phyloP scores from a whole-genome alignment of 1,140 invertebrate genomes.

The Sinonovacula constricta region DNA sequence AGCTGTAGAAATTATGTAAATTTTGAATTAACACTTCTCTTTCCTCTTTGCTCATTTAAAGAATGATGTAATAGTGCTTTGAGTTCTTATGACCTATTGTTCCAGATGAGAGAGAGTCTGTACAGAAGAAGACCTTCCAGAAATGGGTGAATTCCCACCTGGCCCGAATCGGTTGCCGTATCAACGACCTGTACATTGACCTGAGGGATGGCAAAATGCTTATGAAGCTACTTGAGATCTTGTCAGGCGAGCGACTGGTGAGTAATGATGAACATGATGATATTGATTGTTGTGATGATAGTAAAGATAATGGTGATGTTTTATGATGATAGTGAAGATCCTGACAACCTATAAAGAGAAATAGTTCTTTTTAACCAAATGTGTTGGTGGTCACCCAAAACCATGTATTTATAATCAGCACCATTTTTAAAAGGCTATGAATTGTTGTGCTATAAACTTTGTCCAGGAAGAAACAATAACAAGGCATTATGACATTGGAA shows the following conservation, averaged over 20 bases:
- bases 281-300: too few species aligned
- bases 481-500: too few species aligned
- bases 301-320: too few species aligned
- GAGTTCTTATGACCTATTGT: slow-evolving; percentile 24
- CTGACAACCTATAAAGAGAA: too few species aligned
- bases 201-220: slow-evolving; percentile 99
- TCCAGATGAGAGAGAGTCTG: slow-evolving; percentile 97
- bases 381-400: too few species aligned
- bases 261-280: slow-evolving; percentile 73
- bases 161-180: slow-evolving; percentile 95
- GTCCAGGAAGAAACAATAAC: too few species aligned
- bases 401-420: too few species aligned
- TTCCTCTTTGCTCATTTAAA: background rate
- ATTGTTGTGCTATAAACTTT: too few species aligned
- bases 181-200: slow-evolving; percentile 97
- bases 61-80: background rate
- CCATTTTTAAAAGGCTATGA: too few species aligned
- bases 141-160: slow-evolving; percentile 99
- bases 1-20: background rate
- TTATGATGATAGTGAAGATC: too few species aligned
- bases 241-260: slow-evolving; percentile 96
- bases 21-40: background rate
- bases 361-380: too few species aligned
- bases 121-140: slow-evolving; percentile 99
- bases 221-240: slow-evolving; percentile 97